These are phyloP conservation scores for Acleris holmiana DNA, from an alignment of 2,888 invertebrate species.

Conservation along the genomic window DNA sequence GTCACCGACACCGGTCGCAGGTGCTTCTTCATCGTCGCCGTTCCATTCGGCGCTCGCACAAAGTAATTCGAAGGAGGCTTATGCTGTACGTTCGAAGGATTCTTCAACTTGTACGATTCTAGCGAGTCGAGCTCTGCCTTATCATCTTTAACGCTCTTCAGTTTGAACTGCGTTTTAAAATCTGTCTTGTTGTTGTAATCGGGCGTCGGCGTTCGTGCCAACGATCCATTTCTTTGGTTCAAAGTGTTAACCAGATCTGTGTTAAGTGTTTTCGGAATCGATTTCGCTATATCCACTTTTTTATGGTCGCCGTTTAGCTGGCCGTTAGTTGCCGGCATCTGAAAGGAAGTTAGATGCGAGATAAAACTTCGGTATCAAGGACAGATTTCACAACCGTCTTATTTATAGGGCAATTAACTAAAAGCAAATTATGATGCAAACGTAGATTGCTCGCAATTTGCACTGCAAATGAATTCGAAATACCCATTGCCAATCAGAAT, in stretches of 20 bases:
- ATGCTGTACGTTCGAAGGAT: slow-evolving; percentile 84
- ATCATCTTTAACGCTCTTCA: slow-evolving; percentile 73
- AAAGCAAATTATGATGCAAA: slow-evolving; percentile 35
- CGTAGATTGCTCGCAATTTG: slow-evolving; percentile 26
- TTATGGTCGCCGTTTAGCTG: slow-evolving; percentile 63
- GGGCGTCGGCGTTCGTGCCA: slow-evolving; percentile 71
- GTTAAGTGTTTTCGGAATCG: slow-evolving; percentile 47
- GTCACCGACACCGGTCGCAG: slow-evolving; percentile 87
- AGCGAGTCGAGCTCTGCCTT: slow-evolving; percentile 90
- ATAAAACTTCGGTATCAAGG: slow-evolving; percentile 34
- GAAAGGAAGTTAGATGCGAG: slow-evolving; percentile 37
- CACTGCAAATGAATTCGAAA: slow-evolving; percentile 25
- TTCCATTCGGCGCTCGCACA: slow-evolving; percentile 81
- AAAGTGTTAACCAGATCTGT: slow-evolving; percentile 56
- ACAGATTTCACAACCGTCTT: slow-evolving; percentile 28
- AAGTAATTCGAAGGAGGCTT: slow-evolving; percentile 90
- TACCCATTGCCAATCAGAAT: slow-evolving; percentile 14
- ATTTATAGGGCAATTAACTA: slow-evolving; percentile 32
- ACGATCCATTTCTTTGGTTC: slow-evolving; percentile 63
- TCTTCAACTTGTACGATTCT: slow-evolving; percentile 89
- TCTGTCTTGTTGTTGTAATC: slow-evolving; percentile 67
- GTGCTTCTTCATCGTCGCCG: slow-evolving; percentile 84
- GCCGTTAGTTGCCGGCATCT: slow-evolving; percentile 72
- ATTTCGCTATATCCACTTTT: slow-evolving; percentile 47
- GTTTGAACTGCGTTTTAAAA: slow-evolving; percentile 48